Percentiles rank a stretch among this genome's conserved stretches.
phyloP scores from a whole-genome alignment of 2,113 vertebrate genomes.

The Colius striatus region DNA sequence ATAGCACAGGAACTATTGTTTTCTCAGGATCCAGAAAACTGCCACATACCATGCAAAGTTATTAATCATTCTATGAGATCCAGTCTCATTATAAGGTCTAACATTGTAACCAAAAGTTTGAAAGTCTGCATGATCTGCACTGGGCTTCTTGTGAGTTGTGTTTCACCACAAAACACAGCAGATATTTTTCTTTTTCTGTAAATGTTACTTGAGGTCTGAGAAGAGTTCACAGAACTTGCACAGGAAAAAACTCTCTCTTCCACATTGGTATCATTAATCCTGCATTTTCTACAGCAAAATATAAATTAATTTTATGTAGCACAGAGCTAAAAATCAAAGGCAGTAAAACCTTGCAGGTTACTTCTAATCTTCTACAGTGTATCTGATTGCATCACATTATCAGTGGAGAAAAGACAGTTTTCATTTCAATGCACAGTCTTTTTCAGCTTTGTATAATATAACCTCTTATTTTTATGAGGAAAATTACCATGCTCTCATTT shows the following conservation, averaged over 20 bases:
- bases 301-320: constrained; percentile 58
- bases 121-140: background rate
- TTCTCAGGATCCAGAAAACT: background rate
- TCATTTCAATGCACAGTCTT: background rate
- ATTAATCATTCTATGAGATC: background rate
- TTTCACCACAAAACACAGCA: background rate
- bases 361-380: background rate
- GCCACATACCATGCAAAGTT: background rate
- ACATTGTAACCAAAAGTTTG: background rate
- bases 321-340: constrained; percentile 8
- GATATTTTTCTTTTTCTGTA: background rate
- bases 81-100: background rate
- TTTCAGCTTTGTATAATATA: background rate
- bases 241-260: constrained; percentile 2
- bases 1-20: background rate
- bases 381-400: constrained; percentile 6
- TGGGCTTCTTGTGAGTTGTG: background rate
- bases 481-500: background rate
- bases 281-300: constrained; percentile 51
- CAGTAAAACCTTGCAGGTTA: constrained; percentile 7
- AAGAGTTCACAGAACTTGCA: background rate
- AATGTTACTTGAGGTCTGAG: background rate
- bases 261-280: constrained; percentile 11
- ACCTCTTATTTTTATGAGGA: background rate
- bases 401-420: constrained; percentile 7